Percentiles rank a stretch among this genome's conserved stretches.
These are phyloP conservation scores for Aquatica leii DNA, from an alignment of 2,888 invertebrate genomes.

Conservation along the genomic window DNA sequence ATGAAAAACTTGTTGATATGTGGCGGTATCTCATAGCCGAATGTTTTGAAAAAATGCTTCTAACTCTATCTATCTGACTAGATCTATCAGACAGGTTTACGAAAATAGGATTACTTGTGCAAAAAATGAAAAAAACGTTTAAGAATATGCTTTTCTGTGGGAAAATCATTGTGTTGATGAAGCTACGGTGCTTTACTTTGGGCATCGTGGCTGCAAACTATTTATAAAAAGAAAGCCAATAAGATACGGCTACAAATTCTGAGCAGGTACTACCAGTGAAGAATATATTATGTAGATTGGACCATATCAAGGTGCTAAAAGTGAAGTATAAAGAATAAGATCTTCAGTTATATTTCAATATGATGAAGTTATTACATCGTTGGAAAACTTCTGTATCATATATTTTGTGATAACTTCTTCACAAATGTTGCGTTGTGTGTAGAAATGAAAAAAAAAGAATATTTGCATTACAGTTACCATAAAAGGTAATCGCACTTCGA, in stretches of 20 bases:
- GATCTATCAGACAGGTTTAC: background rate
- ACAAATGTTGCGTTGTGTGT: constrained; percentile 25
- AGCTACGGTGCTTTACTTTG: no score
- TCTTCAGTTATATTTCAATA: constrained; percentile 23
- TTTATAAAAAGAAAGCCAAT: background rate
- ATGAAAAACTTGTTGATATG: background rate
- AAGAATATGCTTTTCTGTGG: no score
- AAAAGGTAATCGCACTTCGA: constrained; percentile 18
- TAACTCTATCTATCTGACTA: background rate
- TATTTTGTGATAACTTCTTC: constrained; percentile 37
- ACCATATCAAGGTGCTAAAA: constrained; percentile 46
- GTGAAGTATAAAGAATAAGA: constrained; percentile 37
- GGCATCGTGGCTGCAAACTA: no score
- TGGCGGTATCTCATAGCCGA: background rate
- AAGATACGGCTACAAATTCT: constrained; percentile 47
- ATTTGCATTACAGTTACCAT: constrained; percentile 27
- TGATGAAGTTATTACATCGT: constrained; percentile 16
- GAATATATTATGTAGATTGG: no score
- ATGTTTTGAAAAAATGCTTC: background rate
- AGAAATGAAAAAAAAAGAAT: constrained; percentile 13
- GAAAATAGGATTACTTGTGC: background rate
- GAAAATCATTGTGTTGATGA: no score
- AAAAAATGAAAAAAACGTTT: background rate
- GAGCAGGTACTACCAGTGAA: constrained; percentile 44
- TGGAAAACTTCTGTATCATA: constrained; percentile 11